Conservation (phyloP, 2,888 invertebrate genomes). For the Seira ritae region DNA sequence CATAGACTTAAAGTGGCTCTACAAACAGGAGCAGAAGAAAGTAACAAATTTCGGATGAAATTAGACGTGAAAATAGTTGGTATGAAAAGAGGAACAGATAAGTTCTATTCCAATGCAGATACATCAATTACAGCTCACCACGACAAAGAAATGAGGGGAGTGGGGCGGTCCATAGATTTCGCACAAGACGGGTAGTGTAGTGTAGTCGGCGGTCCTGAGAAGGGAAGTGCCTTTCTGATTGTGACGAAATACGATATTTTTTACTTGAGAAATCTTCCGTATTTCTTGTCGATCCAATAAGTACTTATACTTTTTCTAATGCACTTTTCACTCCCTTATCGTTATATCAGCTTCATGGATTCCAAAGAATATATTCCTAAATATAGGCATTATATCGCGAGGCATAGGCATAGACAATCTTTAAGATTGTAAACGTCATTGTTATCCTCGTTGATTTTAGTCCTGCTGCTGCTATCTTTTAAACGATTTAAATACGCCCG, state of each 20-base stretch:
- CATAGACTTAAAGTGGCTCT: conserved; percentile 37
- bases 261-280: background rate
- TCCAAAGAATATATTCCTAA: too few relatives aligned
- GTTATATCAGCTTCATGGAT: too few relatives aligned
- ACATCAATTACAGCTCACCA: conserved; percentile 65
- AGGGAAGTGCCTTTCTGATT: background rate
- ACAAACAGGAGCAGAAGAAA: conserved; percentile 58
- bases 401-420: too few relatives aligned
- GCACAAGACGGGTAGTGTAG: conserved; percentile 21
- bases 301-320: too few relatives aligned
- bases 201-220: conserved; percentile 23
- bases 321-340: too few relatives aligned
- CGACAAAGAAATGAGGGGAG: conserved; percentile 59
- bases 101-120: conserved; percentile 60
- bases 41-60: conserved; percentile 66
- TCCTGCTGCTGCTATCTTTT: too few relatives aligned
- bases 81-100: conserved; percentile 56
- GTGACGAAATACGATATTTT: too few relatives aligned
- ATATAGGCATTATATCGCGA: too few relatives aligned
- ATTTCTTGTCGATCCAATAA: too few relatives aligned
- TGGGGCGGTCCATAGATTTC: conserved; percentile 56
- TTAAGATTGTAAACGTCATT: too few relatives aligned
- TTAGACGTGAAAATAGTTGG: conserved; percentile 66
- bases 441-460: too few relatives aligned
- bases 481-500: too few relatives aligned